A percentile compares a stretch with the other conserved stretches of the same genome.
These are phyloP conservation scores for Aegithalos caudatus DNA, from an alignment of 2,113 vertebrate species.

Conservation along the genomic window DNA sequence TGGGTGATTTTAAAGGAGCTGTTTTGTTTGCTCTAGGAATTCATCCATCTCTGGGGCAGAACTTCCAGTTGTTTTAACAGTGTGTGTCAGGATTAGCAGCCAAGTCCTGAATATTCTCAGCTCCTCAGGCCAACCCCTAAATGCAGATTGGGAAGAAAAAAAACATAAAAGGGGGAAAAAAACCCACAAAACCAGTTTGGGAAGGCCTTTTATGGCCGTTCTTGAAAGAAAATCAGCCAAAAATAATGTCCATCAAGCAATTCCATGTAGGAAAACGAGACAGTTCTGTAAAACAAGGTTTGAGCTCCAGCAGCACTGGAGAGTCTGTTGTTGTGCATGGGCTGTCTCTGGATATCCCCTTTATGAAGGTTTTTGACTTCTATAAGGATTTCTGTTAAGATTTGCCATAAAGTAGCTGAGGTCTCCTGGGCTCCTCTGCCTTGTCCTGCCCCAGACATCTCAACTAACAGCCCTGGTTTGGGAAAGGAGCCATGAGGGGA, in stretches of 20 bases:
- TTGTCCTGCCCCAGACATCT: constrained; percentile 26
- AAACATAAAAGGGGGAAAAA: fast-evolving
- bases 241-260: neutral
- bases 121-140: neutral
- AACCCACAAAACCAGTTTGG: fast-evolving
- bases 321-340: neutral
- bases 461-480: constrained; percentile 9
- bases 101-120: neutral
- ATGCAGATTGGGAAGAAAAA: neutral
- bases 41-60: neutral
- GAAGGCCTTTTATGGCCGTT: neutral
- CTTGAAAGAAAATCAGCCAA: neutral
- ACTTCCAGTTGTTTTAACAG: neutral
- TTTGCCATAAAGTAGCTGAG: neutral
- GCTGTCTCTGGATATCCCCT: neutral
- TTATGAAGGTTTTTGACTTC: neutral
- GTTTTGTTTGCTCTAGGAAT: neutral
- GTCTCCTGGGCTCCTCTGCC: constrained; percentile 3
- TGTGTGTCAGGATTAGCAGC: neutral
- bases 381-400: neutral
- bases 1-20: neutral
- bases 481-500: constrained; percentile 44
- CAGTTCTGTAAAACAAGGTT: neutral
- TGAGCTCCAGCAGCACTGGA: neutral
- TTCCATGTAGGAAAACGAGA: neutral